Evolutionary conservation across 2,797 vertebrate species (phyloP).

Genomic region (Lepilemur septentrionalis): DNA sequence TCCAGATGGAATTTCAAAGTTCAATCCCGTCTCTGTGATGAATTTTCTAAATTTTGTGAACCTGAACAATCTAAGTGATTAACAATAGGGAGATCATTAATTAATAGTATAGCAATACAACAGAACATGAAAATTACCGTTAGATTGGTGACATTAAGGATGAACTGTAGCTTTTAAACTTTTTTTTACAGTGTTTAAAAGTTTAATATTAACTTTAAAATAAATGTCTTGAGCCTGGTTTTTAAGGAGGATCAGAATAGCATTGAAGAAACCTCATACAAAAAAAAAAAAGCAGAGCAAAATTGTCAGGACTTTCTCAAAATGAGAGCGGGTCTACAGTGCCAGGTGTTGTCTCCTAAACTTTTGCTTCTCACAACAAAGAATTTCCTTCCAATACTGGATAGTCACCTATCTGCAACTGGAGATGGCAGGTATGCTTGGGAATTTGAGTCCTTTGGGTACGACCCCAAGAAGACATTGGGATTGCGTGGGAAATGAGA

Average conservation of each 20-base stretch:
- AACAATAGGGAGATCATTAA: neutral
- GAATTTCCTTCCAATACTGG: neutral
- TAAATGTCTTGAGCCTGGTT: neutral
- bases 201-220: neutral
- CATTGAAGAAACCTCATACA: neutral
- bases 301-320: neutral
- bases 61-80: neutral
- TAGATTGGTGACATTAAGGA: neutral
- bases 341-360: neutral
- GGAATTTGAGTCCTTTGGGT: neutral
- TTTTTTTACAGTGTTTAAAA: neutral
- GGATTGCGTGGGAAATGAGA: neutral
- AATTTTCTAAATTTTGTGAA: slow-evolving; percentile 14
- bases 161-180: neutral
- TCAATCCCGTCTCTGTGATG: neutral
- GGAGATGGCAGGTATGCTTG: neutral
- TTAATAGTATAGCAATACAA: neutral
- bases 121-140: neutral
- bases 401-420: neutral
- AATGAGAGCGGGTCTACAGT: neutral
- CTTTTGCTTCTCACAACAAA: neutral
- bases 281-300: neutral
- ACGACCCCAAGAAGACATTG: neutral
- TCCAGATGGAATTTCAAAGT: neutral
- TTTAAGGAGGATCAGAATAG: neutral